These are phyloP conservation scores for Baryphthengus martii DNA, from an alignment of 2,113 vertebrate species.

Conservation along the genomic window DNA sequence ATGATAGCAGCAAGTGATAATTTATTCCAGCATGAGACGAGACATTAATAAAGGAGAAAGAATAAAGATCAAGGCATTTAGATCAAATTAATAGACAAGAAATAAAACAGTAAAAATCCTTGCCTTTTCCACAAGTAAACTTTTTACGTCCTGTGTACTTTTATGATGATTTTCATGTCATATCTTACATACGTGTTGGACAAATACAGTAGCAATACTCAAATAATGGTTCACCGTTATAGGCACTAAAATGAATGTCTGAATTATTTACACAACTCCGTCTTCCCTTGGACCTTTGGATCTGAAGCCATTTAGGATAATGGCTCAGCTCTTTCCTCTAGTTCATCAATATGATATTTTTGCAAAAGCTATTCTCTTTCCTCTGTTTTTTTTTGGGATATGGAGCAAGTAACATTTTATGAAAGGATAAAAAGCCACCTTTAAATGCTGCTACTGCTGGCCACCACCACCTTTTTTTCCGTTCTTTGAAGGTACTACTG, in stretches of 20 bases:
- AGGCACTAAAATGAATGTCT: not conserved
- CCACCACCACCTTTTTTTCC: not conserved
- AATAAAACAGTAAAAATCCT: slow-evolving; percentile 13
- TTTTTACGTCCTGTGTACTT: not conserved
- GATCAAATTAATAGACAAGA: slow-evolving; percentile 15
- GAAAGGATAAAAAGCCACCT: not conserved
- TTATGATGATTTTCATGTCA: not conserved
- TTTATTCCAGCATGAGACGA: slow-evolving; percentile 42
- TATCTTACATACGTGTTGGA: not conserved
- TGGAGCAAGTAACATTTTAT: not conserved
- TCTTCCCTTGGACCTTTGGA: not conserved
- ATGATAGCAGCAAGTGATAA: slow-evolving; percentile 7
- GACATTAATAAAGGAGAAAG: slow-evolving; percentile 10
- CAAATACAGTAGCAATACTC: not conserved
- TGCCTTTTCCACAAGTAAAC: slow-evolving; percentile 18
- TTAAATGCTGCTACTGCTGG: not conserved
- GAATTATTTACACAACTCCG: not conserved
- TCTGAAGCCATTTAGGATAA: not conserved
- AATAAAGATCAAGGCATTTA: slow-evolving; percentile 30
- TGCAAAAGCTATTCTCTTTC: not conserved
- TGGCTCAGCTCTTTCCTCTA: not conserved
- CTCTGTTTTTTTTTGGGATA: not conserved
- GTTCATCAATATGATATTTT: not conserved
- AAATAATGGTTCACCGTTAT: not conserved
- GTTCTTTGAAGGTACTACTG: not conserved